These are phyloP conservation scores for Folsomia candida DNA, from an alignment of 2,888 invertebrate species.

Conservation along the genomic window DNA sequence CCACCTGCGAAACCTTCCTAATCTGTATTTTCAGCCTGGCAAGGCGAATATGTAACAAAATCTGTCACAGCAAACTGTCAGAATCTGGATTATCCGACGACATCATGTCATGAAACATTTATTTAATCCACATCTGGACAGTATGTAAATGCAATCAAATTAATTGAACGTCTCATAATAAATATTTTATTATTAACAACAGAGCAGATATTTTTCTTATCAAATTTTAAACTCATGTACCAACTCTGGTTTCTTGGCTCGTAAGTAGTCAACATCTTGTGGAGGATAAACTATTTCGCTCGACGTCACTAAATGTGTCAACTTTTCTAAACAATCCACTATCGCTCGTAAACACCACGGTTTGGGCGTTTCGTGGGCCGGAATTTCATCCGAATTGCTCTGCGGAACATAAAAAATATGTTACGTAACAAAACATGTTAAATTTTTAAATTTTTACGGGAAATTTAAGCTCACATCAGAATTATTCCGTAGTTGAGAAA, in stretches of 20 bases:
- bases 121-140: no score
- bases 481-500: neutral
- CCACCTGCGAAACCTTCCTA: no score
- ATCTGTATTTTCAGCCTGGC: no score
- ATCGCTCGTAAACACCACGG: conserved; percentile 35
- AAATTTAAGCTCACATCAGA: neutral
- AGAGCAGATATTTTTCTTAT: neutral
- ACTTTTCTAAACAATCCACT: conserved; percentile 26
- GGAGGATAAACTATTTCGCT: conserved; percentile 16
- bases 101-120: no score
- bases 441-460: neutral
- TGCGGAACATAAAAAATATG: neutral
- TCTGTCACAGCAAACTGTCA: no score
- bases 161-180: no score
- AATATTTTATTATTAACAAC: neutral
- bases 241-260: conserved; percentile 21
- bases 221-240: neutral
- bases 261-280: conserved; percentile 22
- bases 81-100: no score
- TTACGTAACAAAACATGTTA: neutral
- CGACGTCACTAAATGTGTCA: conserved; percentile 23
- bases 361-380: neutral
- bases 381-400: neutral
- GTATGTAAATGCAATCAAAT: no score
- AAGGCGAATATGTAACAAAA: no score